These are phyloP conservation scores for Miniopterus natalensis DNA, from an alignment of 2,113 vertebrate species.

Conservation along the genomic window DNA sequence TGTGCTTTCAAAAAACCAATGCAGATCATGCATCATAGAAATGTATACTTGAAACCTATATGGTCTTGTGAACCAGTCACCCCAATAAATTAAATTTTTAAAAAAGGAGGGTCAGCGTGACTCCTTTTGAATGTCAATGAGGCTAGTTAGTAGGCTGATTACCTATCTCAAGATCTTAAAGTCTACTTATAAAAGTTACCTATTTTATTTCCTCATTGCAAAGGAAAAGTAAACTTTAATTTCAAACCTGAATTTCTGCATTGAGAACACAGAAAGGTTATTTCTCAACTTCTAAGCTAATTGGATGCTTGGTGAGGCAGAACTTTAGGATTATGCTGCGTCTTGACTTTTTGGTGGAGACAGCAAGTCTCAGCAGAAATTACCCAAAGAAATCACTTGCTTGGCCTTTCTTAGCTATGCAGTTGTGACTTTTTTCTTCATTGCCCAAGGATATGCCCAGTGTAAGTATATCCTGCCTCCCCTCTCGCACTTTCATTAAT, in stretches of 20 bases:
- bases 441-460: background rate
- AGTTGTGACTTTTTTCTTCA: background rate
- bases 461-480: background rate
- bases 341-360: background rate
- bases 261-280: background rate
- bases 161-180: background rate
- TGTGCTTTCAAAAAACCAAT: background rate
- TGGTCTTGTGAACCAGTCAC: background rate
- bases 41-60: background rate
- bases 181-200: constrained; percentile 11
- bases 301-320: background rate
- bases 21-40: background rate
- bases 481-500: background rate
- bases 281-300: background rate
- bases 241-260: constrained; percentile 41
- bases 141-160: background rate
- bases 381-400: background rate
- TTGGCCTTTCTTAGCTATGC: background rate
- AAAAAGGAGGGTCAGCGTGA: background rate
- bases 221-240: constrained; percentile 21
- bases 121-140: background rate
- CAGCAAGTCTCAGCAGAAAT: background rate
- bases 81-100: background rate
- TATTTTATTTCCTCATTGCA: background rate
- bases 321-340: background rate